phyloP scores from a whole-genome alignment of 2,888 invertebrate genomes.

The Linyphia triangularis region DNA sequence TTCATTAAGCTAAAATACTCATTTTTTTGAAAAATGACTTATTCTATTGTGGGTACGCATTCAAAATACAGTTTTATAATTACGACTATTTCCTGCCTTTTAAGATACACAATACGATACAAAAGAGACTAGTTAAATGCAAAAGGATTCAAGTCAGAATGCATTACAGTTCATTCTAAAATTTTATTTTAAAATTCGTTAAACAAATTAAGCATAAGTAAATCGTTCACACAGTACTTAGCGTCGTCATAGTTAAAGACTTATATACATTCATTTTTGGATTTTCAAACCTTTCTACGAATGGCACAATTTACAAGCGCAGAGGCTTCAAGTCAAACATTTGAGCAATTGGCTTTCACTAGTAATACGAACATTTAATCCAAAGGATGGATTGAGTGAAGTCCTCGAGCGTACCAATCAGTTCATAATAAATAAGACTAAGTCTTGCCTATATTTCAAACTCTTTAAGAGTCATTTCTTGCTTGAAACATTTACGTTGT shows the following conservation, averaged over 20 bases:
- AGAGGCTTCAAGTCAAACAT: slow-evolving; percentile 23
- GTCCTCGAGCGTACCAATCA: neutral
- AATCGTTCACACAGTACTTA: slow-evolving; percentile 5
- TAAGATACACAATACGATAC: too few species aligned
- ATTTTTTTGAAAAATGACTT: too few species aligned
- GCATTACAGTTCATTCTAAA: neutral
- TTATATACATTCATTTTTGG: slow-evolving; percentile 17
- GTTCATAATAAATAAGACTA: slow-evolving; percentile 1
- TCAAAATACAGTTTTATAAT: too few species aligned
- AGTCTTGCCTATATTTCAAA: neutral
- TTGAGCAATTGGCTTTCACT: slow-evolving; percentile 1
- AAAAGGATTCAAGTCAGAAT: neutral
- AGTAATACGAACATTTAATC: slow-evolving; percentile 5
- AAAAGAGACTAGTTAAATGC: too few species aligned
- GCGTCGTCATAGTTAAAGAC: neutral
- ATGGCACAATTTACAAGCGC: slow-evolving; percentile 45
- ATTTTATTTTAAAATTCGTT: slow-evolving; percentile 34
- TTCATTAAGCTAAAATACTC: too few species aligned
- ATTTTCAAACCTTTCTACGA: slow-evolving; percentile 16
- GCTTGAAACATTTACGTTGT: neutral
- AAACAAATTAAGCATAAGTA: slow-evolving; percentile 31
- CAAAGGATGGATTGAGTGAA: neutral
- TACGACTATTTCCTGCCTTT: too few species aligned
- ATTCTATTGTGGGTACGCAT: too few species aligned
- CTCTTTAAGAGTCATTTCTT: neutral